Evolutionary conservation across 2,113 vertebrate genomes (phyloP).

Genomic region (Lagopus leucura): DNA sequence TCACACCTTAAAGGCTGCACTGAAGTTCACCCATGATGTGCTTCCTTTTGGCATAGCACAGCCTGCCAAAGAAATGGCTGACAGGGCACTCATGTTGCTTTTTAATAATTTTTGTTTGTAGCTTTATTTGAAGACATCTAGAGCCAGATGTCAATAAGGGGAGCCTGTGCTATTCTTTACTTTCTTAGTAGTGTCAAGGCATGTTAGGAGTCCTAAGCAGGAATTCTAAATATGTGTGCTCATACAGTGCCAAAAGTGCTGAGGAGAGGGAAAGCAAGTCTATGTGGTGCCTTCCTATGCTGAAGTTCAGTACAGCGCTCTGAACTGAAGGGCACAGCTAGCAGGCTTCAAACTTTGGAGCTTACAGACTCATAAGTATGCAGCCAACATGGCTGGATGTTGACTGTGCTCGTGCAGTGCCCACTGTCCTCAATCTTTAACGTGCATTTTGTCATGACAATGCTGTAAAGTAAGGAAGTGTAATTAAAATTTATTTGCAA

Average conservation of each 20-base stretch:
- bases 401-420: neutral
- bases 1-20: neutral
- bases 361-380: neutral
- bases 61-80: neutral
- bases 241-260: neutral
- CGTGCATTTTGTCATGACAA: neutral
- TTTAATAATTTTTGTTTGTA: neutral
- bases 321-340: neutral
- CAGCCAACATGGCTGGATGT: neutral
- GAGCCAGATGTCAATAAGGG: neutral
- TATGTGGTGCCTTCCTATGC: fast-evolving
- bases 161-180: neutral
- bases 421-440: neutral
- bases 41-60: neutral
- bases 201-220: neutral
- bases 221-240: neutral
- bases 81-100: neutral
- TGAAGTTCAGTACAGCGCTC: neutral
- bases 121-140: neutral
- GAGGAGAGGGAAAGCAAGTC: neutral
- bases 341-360: neutral
- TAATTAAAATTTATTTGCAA: neutral
- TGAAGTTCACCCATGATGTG: neutral
- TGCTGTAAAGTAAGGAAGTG: neutral
- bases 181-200: neutral